These are phyloP conservation scores for Nymphalis polychloros DNA, from an alignment of 2,888 invertebrate genomes.

Conservation along the genomic window DNA sequence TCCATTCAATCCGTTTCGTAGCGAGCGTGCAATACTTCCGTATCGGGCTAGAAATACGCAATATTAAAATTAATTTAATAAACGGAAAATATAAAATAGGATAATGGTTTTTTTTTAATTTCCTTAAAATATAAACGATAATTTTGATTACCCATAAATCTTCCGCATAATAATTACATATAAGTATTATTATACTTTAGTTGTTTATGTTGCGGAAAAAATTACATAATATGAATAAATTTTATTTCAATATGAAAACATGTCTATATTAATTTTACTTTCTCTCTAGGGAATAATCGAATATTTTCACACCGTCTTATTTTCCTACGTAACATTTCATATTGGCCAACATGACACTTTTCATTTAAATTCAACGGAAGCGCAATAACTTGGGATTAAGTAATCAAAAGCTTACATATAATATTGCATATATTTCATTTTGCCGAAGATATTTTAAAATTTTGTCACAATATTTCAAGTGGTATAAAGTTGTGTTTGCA, in stretches of 20 bases:
- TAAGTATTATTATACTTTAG: no score
- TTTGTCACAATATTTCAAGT: neutral
- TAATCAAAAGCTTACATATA: conserved; percentile 15
- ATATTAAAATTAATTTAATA: no score
- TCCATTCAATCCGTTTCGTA: no score
- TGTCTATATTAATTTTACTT: neutral
- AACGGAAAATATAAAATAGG: no score
- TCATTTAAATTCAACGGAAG: conserved; percentile 18
- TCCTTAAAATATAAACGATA: no score
- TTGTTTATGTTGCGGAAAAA: no score
- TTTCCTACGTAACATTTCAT: conserved; percentile 17
- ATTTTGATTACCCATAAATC: no score
- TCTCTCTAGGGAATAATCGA: neutral
- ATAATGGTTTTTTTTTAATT: no score
- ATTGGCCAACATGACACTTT: conserved; percentile 25
- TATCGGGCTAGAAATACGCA: no score
- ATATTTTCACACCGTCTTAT: conserved; percentile 16
- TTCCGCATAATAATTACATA: no score
- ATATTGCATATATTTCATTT: neutral
- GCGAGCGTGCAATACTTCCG: no score
- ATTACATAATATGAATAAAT: neutral
- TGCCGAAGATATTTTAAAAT: neutral
- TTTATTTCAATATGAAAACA: neutral
- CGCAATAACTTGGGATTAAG: conserved; percentile 33
- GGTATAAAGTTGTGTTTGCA: neutral